These are phyloP conservation scores for Stegostoma tigrinum DNA, from an alignment of 2,113 vertebrate genomes.

Conservation along the genomic window DNA sequence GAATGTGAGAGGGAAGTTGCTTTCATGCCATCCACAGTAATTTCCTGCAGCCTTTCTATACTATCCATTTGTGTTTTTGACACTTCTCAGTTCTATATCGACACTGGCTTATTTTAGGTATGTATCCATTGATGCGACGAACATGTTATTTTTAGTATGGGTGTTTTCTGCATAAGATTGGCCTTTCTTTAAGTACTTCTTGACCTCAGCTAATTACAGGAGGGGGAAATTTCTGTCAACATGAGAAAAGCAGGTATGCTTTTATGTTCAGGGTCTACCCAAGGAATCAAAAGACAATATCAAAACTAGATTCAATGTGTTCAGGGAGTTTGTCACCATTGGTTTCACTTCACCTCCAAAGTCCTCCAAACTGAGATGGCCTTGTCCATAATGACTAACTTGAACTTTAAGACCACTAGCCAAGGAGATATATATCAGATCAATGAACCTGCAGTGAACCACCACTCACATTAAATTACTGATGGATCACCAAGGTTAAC, in stretches of 20 bases:
- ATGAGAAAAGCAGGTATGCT: neutral
- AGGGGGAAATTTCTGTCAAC: neutral
- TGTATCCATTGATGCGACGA: neutral
- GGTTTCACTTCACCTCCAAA: slow-evolving; percentile 5
- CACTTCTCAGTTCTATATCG: neutral
- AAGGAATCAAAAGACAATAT: neutral
- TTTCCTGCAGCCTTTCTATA: neutral
- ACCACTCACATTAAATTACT: neutral
- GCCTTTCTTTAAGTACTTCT: neutral
- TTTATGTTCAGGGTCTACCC: neutral
- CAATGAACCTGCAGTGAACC: neutral
- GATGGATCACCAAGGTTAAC: neutral
- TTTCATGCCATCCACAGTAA: neutral
- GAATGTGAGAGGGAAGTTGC: neutral
- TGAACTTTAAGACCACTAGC: neutral
- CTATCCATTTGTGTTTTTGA: neutral
- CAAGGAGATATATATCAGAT: neutral
- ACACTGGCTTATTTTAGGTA: neutral
- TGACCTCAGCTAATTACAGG: neutral
- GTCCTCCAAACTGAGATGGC: neutral
- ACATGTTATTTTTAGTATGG: neutral
- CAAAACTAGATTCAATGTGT: neutral
- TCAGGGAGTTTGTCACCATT: neutral
- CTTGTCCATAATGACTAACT: neutral
- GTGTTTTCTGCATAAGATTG: neutral